These are phyloP conservation scores for Brachionus rotundiformis DNA, from an alignment of 1,140 invertebrate species.

Conservation along the genomic window DNA sequence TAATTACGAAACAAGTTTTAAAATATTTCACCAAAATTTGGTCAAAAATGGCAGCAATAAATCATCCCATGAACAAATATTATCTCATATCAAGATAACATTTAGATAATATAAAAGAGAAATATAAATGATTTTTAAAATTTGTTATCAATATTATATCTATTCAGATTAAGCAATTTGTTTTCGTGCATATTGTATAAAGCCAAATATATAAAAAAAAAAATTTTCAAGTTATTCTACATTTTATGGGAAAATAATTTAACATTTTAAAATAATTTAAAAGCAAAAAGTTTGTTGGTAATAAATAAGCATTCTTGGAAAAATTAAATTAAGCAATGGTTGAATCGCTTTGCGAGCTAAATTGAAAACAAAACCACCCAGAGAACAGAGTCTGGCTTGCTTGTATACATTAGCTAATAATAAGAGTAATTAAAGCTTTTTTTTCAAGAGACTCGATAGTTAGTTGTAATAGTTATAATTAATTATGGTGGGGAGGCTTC, in stretches of 20 bases:
- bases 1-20: not conserved
- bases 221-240: too few relatives aligned
- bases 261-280: not conserved
- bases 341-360: not conserved
- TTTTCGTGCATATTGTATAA: too few relatives aligned
- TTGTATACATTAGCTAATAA: not conserved
- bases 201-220: too few relatives aligned
- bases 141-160: too few relatives aligned
- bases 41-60: too few relatives aligned
- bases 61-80: too few relatives aligned
- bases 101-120: too few relatives aligned
- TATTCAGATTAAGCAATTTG: too few relatives aligned
- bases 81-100: too few relatives aligned
- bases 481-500: not conserved
- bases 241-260: not conserved
- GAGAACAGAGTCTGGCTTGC: not conserved
- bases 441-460: not conserved
- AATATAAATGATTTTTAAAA: too few relatives aligned
- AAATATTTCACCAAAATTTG: too few relatives aligned
- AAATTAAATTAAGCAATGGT: not conserved
- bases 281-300: not conserved
- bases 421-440: not conserved
- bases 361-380: not conserved
- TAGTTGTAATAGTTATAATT: not conserved
- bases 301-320: not conserved